Percentiles rank a stretch among this genome's conserved stretches.
Conservation (phyloP, 2,888 invertebrate genomes). For the Lasioglossum zephyrum region DNA sequence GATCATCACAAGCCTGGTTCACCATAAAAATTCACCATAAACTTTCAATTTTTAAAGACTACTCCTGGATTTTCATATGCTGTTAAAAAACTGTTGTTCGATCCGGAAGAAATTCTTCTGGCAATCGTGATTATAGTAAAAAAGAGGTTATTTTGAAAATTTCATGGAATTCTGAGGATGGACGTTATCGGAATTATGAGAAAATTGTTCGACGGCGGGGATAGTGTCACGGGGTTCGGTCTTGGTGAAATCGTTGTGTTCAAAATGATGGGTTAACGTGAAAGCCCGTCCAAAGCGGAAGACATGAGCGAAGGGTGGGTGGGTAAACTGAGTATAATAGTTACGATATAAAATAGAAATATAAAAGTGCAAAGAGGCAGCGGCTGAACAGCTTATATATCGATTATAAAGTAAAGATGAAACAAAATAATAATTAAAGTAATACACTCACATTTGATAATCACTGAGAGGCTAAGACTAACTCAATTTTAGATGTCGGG, state of each 20-base stretch:
- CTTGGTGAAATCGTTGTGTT: conserved; percentile 58
- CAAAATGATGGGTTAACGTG: conserved; percentile 60
- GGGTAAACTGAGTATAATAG: conserved; percentile 53
- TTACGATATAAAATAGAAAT: conserved; percentile 54
- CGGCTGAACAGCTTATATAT: conserved; percentile 82
- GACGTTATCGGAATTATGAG: too few relatives aligned
- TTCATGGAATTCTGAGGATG: too few relatives aligned
- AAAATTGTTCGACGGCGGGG: background rate
- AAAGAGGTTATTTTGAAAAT: too few relatives aligned
- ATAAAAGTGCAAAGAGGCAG: conserved; percentile 75
- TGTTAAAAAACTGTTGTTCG: too few relatives aligned
- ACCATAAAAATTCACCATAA: too few relatives aligned
- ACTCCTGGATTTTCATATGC: too few relatives aligned
- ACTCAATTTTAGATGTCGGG: conserved; percentile 78
- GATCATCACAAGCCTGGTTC: too few relatives aligned
- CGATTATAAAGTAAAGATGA: conserved; percentile 69
- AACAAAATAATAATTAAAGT: conserved; percentile 73
- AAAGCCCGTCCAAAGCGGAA: conserved; percentile 58
- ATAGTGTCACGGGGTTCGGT: conserved; percentile 40
- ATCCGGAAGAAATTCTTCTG: too few relatives aligned
- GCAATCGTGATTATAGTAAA: too few relatives aligned
- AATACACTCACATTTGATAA: conserved; percentile 83
- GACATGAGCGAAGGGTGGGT: conserved; percentile 20
- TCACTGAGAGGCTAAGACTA: conserved; percentile 85
- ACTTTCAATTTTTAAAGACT: too few relatives aligned